Evolutionary conservation across 2,113 vertebrate genomes (phyloP), one percentile per base, ranked within the genome.

Genomic region (Octodon degus): DNA sequence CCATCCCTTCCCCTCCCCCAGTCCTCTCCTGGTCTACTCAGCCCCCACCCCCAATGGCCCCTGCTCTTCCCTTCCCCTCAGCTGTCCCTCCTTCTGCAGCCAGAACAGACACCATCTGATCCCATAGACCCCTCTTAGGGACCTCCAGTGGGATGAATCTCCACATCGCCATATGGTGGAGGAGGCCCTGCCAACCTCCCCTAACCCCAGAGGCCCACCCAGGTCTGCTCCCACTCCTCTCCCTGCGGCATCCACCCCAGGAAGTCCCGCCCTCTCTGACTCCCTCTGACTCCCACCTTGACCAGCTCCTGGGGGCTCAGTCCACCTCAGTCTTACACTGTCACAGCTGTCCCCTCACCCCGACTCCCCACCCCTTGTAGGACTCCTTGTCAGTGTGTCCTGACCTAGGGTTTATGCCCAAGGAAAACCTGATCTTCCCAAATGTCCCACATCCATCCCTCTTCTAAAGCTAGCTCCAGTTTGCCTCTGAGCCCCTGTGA

Each of bases 31-130:
- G n/a, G 60, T 81, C 24, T 27, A 1, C 81, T 30, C 11, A 1
- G 14, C 34, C 19, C 13, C 0, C 9, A 7, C 4, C 1, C 2
- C 12, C 14, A 5, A 1, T 12, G 17, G 32, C 34, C 22, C 17
- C 43, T 32, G 32, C 32, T 30, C 13, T 53, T 27, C 62, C 37
- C 50, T 55, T 34, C 0, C 37, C 43, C 67, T 72, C n/a, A 40
- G 70, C 16, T 6, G 22, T 40, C 12, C 68, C 25, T 60, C 3
- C 27, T 0, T n/a, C 32, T 9, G 60, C 79, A 83, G 60, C 11
- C 72, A 81, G 22, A 70, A 14, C 72, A 43, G 13, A 8, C 16
- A 1, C 11, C 24, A 32, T 3, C 47, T 34, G 9, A 30, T 63
- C 34, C 30, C 19, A 55, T 16, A 11, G 24, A 40, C 37, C n/a